These are phyloP conservation scores for Helicorthomorpha holstii DNA, from an alignment of 1,140 invertebrate species.

Conservation along the genomic window DNA sequence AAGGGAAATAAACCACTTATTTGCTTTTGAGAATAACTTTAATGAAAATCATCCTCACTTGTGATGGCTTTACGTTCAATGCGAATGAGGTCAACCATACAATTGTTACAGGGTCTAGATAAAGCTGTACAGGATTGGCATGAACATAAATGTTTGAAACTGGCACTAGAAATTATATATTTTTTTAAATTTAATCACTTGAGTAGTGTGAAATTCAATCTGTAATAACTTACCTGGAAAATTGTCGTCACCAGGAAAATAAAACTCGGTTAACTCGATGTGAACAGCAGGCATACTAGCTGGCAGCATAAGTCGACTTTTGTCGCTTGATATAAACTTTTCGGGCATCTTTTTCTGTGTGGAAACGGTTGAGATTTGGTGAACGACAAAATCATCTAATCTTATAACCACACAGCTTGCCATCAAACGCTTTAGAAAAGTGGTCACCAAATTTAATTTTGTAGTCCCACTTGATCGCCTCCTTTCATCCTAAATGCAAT, in stretches of 20 bases:
- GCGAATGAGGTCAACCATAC: constrained; percentile 89
- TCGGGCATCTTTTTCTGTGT: constrained; percentile 4
- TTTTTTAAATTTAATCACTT: too few relatives aligned
- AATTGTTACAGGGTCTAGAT: constrained; percentile 64
- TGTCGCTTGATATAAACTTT: constrained; percentile 49
- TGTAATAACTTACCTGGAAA: constrained; percentile 59
- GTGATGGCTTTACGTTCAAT: constrained; percentile 63
- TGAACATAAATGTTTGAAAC: constrained; percentile 80
- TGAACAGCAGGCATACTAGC: constrained; percentile 77
- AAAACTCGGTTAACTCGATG: constrained; percentile 91
- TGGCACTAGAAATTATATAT: constrained; percentile 62
- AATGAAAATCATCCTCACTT: not conserved
- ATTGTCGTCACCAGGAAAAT: constrained; percentile 81
- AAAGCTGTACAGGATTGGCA: constrained; percentile 68
- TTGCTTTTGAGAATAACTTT: not conserved
- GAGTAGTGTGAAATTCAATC: too few relatives aligned
- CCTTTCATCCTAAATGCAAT: not conserved
- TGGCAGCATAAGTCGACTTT: constrained; percentile 62
- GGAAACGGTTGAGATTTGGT: constrained; percentile 47
- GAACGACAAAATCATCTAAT: constrained; percentile 72
- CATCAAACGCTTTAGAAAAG: constrained; percentile 43
- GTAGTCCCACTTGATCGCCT: not conserved
- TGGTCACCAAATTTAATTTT: not conserved
- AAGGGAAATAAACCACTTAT: too few relatives aligned
- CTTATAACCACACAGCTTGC: constrained; percentile 76